phyloP scores from a whole-genome alignment of 2,113 vertebrate species.

The Engraulis encrasicolus region DNA sequence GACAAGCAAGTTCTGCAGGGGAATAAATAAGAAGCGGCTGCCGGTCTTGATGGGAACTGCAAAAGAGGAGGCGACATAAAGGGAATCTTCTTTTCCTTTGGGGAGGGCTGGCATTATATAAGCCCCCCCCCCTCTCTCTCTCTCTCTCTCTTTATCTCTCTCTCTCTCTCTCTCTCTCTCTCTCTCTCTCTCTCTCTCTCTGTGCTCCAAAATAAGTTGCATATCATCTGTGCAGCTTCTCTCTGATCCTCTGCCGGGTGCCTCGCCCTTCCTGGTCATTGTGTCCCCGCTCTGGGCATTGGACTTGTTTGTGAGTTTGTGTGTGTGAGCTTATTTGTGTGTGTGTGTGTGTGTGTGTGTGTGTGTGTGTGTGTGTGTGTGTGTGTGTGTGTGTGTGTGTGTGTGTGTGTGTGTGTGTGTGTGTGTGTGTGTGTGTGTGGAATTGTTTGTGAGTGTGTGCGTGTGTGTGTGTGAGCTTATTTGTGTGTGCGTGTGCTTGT shows the following conservation, averaged over 20 bases:
- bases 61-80: neutral
- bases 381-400: slow-evolving; percentile 32
- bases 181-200: no score
- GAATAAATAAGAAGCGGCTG: neutral
- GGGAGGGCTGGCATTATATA: neutral
- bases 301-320: no score
- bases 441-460: slow-evolving; percentile 7
- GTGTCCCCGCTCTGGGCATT: slow-evolving; percentile 24
- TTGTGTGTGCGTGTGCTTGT: no score
- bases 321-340: no score
- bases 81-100: neutral
- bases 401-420: slow-evolving; percentile 23
- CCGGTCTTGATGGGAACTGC: neutral
- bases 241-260: neutral
- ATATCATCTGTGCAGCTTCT: neutral
- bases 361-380: slow-evolving; percentile 22
- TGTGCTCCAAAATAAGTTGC: neutral
- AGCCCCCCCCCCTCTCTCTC: neutral
- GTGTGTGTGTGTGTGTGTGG: neutral
- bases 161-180: no score
- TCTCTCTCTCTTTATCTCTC: no score
- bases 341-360: slow-evolving; percentile 28
- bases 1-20: neutral
- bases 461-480: slow-evolving; percentile 30
- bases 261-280: neutral